Evolutionary conservation across 2,113 vertebrate species (phyloP), one percentile per base, ranked within the genome.

Genomic region (Amia ocellicauda): DNA sequence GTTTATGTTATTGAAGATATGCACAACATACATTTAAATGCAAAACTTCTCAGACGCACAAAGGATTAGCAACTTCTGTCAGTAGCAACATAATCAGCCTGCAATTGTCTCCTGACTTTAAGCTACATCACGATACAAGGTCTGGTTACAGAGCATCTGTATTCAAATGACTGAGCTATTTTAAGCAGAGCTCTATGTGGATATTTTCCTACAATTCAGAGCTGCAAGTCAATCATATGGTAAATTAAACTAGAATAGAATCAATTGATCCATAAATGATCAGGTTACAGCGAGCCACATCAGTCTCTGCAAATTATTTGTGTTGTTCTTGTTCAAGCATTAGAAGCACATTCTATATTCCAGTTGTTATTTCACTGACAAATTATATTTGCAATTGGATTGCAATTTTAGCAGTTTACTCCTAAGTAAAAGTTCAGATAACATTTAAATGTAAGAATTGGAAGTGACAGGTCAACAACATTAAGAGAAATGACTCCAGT

Each of bases 201-300:
- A 80, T 86, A 82, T 86, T 87, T 88, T 88, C 80, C 78, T 82
- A 81, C 67, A 83, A 83, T 85, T 89, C 75, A 62, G 74, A 88
- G 82, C 79, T 81, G 81, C 77, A 87, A 91, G 87, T 90, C 87
- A 91, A 91, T 91, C 85, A 91, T 75, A 91, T 85, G 89, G 74
- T 80, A 89, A 89, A 93, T 89, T 91, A 91, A 91, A 88, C 85
- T 78, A 90, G 81, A 92, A 90, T 84, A 83, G 78, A 83, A 90
- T 89, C 80, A 88, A 83, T 75, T 90, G 87, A 86, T 92, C 80
- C 86, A 88, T 87, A 87, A 89, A 90, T 82, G 89, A 92, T 86
- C 86, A 88, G 83, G 85, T 90, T 90, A 88, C 83, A 85, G 79
- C 74, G 73, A 86, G 70, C 47, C 69, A 72, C 68, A 73, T 72